Evolutionary conservation across 2,797 vertebrate genomes (phyloP).

Genomic region (Notoglanidium macrostoma): DNA sequence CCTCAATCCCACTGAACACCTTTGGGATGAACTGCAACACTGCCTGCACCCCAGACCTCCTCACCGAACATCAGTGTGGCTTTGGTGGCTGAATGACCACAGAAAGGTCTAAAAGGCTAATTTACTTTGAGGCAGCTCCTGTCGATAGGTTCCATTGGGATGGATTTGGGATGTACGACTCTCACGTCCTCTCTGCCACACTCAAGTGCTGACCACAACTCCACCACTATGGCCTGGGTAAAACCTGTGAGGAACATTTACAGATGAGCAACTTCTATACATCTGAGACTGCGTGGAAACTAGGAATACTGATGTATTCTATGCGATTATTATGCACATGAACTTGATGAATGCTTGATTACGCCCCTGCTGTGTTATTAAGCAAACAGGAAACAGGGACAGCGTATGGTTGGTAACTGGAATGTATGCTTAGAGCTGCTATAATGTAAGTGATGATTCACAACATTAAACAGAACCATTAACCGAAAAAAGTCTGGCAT

Average conservation of each 20-base stretch:
- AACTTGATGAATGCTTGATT: too few species aligned
- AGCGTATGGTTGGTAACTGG: too few species aligned
- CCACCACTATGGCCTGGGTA: constrained; percentile 81
- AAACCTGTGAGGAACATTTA: constrained; percentile 76
- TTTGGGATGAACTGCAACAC: not conserved
- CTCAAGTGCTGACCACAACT: constrained; percentile 90
- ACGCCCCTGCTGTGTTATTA: too few species aligned
- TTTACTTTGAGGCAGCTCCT: constrained; percentile 90
- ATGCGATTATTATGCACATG: too few species aligned
- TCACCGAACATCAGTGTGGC: not conserved
- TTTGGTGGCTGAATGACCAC: not conserved
- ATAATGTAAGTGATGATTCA: too few species aligned
- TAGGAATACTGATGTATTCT: not conserved
- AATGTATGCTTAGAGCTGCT: too few species aligned
- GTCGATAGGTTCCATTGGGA: constrained; percentile 90
- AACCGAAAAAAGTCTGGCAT: too few species aligned
- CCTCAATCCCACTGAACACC: not conserved
- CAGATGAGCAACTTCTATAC: not conserved
- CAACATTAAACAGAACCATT: too few species aligned
- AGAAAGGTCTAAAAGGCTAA: not conserved
- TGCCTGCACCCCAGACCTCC: not conserved
- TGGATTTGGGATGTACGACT: constrained; percentile 82
- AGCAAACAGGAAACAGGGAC: too few species aligned
- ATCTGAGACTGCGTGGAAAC: not conserved
- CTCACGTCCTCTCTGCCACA: constrained; percentile 89